These are phyloP conservation scores for Phrynocephalus forsythii DNA, from an alignment of 2,797 vertebrate species.

Conservation along the genomic window DNA sequence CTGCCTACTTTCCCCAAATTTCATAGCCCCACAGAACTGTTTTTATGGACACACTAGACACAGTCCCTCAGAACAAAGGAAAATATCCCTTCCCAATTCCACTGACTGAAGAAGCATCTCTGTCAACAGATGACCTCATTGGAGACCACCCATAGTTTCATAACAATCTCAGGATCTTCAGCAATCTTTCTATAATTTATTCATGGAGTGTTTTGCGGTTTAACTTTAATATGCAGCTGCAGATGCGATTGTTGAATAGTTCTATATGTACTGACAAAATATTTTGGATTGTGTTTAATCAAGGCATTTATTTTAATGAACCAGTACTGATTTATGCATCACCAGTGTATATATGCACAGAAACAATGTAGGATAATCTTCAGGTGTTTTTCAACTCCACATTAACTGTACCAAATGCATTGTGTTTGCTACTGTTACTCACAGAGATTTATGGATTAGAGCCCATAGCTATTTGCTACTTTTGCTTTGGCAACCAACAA, in stretches of 20 bases:
- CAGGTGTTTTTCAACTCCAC: conserved; percentile 65
- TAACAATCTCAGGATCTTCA: conserved; percentile 52
- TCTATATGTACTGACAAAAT: conserved; percentile 66
- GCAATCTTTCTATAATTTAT: conserved; percentile 46
- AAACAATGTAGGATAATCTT: conserved; percentile 46
- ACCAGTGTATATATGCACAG: conserved; percentile 60
- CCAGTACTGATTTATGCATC: conserved; percentile 64
- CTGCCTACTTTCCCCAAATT: background rate
- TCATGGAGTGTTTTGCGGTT: conserved; percentile 71
- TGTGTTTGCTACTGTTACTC: conserved; percentile 52
- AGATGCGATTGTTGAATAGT: conserved; percentile 65
- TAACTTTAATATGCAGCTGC: conserved; percentile 61
- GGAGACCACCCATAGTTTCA: background rate
- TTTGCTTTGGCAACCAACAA: conserved; percentile 35
- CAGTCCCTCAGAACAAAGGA: background rate
- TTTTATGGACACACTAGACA: background rate
- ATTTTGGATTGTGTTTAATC: conserved; percentile 72
- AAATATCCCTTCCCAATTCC: background rate
- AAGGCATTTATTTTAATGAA: conserved; percentile 72
- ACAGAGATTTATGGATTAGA: conserved; percentile 66
- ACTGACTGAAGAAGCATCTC: background rate
- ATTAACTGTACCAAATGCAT: conserved; percentile 55
- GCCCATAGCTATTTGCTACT: conserved; percentile 43
- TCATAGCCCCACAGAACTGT: background rate
- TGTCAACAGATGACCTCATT: background rate